Evolutionary conservation across 2,888 invertebrate genomes (phyloP).

Genomic region (Scrobipalpa costella): DNA sequence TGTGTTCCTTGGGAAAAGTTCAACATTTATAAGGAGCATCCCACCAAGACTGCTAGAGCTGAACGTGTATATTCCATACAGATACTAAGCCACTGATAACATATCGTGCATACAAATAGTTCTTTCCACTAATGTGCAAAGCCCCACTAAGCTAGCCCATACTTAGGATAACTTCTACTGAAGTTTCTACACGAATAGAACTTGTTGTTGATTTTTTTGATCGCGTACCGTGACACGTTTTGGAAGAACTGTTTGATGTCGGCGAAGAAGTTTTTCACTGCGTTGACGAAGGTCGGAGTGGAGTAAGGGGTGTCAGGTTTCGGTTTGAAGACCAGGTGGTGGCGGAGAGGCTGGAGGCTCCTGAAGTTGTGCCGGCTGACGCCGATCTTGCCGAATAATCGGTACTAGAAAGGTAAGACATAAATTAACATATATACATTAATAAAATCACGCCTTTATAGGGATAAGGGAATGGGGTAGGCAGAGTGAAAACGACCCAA

Average conservation of each 20-base stretch:
- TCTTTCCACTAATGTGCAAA: too few species aligned
- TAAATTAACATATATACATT: too few species aligned
- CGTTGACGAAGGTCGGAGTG: slow-evolving; percentile 46
- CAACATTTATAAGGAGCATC: too few species aligned
- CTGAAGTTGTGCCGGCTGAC: slow-evolving; percentile 68
- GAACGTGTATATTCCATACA: too few species aligned
- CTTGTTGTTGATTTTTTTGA: background rate
- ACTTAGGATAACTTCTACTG: background rate
- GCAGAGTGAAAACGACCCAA: too few species aligned
- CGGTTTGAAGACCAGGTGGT: slow-evolving; percentile 56
- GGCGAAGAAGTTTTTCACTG: slow-evolving; percentile 46
- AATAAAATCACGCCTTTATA: too few species aligned
- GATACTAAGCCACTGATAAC: too few species aligned
- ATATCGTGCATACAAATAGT: too few species aligned
- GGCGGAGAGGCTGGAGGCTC: slow-evolving; percentile 56
- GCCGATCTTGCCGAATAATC: slow-evolving; percentile 54
- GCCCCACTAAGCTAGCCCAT: too few species aligned
- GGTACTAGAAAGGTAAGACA: slow-evolving; percentile 50
- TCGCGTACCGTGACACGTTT: slow-evolving; percentile 51
- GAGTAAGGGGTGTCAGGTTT: slow-evolving; percentile 32
- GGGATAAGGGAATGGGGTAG: too few species aligned
- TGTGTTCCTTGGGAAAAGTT: too few species aligned
- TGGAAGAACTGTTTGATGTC: slow-evolving; percentile 49
- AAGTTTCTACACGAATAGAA: background rate
- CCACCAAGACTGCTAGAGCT: too few species aligned